Percentiles rank a stretch among this genome's conserved stretches.
Evolutionary conservation across 2,888 invertebrate genomes (phyloP).

Genomic region (Leucania comma): DNA sequence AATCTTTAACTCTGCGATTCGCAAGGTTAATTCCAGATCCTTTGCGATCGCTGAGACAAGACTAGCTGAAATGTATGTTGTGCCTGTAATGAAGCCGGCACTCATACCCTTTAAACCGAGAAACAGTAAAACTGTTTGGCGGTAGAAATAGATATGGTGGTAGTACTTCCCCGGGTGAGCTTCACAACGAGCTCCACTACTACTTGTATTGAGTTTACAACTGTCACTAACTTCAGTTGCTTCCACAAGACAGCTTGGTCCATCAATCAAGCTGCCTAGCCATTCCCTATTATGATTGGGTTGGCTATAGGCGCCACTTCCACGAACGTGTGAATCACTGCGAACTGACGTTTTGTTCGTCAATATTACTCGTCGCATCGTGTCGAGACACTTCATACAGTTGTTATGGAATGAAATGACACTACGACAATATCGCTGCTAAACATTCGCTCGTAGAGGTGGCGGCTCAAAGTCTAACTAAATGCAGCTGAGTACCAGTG

Average conservation of each 20-base stretch:
- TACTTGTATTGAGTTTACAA: background rate
- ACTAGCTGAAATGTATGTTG: conserved; percentile 2
- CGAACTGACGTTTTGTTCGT: background rate
- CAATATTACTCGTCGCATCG: too few relatives aligned
- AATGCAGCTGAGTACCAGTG: background rate
- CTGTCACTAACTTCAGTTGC: background rate
- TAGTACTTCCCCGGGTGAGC: conserved; percentile 24
- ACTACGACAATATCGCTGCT: background rate
- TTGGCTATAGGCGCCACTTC: background rate
- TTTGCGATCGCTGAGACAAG: background rate
- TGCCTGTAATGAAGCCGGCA: conserved; percentile 2
- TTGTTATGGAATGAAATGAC: background rate
- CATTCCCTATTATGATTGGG: background rate
- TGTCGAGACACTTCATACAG: background rate
- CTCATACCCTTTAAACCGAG: conserved; percentile 4
- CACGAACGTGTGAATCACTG: background rate
- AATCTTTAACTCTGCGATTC: background rate
- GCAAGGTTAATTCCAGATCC: background rate
- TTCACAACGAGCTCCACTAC: conserved; percentile 20
- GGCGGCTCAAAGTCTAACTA: background rate
- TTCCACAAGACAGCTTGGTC: background rate
- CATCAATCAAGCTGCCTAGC: background rate
- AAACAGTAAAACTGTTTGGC: background rate
- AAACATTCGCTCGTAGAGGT: background rate
- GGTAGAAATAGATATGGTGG: conserved; percentile 12